phyloP scores from a whole-genome alignment of 1,140 invertebrate genomes.

The Microplitis demolitor region DNA sequence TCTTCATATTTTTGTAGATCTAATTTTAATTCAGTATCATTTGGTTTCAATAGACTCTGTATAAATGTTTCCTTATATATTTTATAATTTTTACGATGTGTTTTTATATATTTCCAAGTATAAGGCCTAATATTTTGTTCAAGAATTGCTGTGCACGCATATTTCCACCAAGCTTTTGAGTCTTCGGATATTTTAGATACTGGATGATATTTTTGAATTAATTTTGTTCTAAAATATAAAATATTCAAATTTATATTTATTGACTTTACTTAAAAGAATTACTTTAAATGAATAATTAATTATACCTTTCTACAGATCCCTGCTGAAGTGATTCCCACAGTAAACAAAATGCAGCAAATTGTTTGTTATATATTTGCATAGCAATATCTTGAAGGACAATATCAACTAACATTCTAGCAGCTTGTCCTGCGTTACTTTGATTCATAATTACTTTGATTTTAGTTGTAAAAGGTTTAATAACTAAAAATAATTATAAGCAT shows the following conservation, averaged over 20 bases:
- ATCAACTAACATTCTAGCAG: conserved; percentile 76
- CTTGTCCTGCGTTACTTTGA: conserved; percentile 71
- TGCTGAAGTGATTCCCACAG: conserved; percentile 71
- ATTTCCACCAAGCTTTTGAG: conserved; percentile 73
- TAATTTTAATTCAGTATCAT: conserved; percentile 74
- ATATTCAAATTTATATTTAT: conserved; percentile 52
- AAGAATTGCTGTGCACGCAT: conserved; percentile 74
- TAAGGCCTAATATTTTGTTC: conserved; percentile 75
- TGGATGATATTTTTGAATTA: conserved; percentile 53
- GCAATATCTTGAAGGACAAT: conserved; percentile 80
- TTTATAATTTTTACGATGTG: conserved; percentile 73
- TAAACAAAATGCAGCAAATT: conserved; percentile 73
- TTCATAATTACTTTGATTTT: conserved; percentile 83
- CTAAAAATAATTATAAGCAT: conserved; percentile 50
- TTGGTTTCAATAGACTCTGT: conserved; percentile 71
- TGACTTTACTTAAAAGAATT: not conserved
- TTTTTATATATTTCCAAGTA: conserved; percentile 73
- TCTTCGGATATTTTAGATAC: conserved; percentile 58
- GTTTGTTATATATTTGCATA: conserved; percentile 72
- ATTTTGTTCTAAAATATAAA: conserved; percentile 28
- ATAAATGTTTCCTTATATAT: conserved; percentile 76
- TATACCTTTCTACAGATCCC: conserved; percentile 72
- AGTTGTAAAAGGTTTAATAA: conserved; percentile 75
- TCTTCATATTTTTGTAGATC: conserved; percentile 80
- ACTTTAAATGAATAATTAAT: conserved; percentile 23